Base-by-base conservation (phyloP, 2,113 vertebrate genomes). In the Brienomyrus brachyistius region DNA sequence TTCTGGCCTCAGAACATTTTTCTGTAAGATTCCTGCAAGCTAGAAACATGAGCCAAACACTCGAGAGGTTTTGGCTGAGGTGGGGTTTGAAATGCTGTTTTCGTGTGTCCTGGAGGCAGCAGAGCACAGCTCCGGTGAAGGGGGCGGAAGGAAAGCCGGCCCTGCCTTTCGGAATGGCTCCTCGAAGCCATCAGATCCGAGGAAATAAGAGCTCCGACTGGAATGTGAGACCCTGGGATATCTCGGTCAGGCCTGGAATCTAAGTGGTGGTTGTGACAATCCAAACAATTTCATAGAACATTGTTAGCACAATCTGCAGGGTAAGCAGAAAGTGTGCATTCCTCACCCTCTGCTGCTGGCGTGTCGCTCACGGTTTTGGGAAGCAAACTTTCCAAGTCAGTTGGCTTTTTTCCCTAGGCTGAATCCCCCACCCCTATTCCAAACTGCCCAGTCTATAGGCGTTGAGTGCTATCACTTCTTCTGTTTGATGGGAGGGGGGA, bases 191-290 rank as follows among this genome's bases (percentile, higher is more conserved):
- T 84, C 45, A n/a, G 43, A 84, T 48, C 70, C 8, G 45, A 54
- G 50, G 50, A 48, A 82, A 83, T 17, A 23, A 59, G 59, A 59
- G 51, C 48, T 43, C n/a, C 21, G 35, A 84, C 31, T 27, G 83
- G 70, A 89, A 5, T 56, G 85, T 62, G 74, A 50, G 52, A 19
- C 40, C 59, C 90, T 5, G 43, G 87, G 74, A 48, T 15, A 83
- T 85, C 48, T 92, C 85, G 86, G 89, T 88, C 90, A 70, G 56
- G 80, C 47, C 88, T 90, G 51, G 89, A 91, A 91, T 91, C 52
- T 89, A 86, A 86, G 90, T 10, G 83, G 84, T 80, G 43, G 86
- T 90, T 87, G 74, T 90, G 88, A 90, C 86, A 85, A 89, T 35
- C 40, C 47, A 89, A 90, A 89, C 83, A 66, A 89, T 91, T 89